Base-by-base conservation (phyloP, 2,888 invertebrate genomes). In the Hoplodrina blanda region DNA sequence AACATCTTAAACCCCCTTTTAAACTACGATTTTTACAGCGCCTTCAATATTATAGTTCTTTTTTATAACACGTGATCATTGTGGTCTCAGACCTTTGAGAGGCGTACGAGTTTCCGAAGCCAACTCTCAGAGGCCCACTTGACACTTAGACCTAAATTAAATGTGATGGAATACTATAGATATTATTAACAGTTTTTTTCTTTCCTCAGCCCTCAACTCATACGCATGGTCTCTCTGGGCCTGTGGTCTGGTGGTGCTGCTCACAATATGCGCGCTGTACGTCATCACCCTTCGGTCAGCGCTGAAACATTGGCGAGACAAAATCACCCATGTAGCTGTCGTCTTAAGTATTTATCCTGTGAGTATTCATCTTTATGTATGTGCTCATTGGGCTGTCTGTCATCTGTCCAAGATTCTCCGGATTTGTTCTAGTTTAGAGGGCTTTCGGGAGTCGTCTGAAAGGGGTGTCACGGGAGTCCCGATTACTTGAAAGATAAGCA, bases 271-370 rank as follows among this genome's bases (percentile, higher is more conserved):
- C 62, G 85, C 93, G 15, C 87, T 97, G 67, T 97, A 96, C 88
- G 87, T 93, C 30, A 92, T 97, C 86, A 97, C 97, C 0, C 78
- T 97, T 57, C 92, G 94, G 50, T 93, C 96, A 65, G 96, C 97
- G 17, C 90, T 96, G 87, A 93, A 91, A 65, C 94, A 96, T 80
- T 96, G 97, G 84, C 94, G 96, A 15, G 93, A 96, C 25, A 89
- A 94, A 73, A 93, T 96, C 73, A 91, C 95, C 33, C 96, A 96
- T 83, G 95, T 97, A 0, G 95, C 96, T 10, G 95, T 97, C 57
- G 96, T 97, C 25, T 89, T 97, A 69, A 96, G 96, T 73, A 96
- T 97, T 19, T 97, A 97, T 89, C 97, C 97, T 84, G 97, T 97
- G 91, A 96, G 96, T 94, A 78, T 50, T 49, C 7, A 30, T 17